Evolutionary conservation across 2,888 invertebrate genomes (phyloP).

Genomic region (Parnassius mnemosyne): DNA sequence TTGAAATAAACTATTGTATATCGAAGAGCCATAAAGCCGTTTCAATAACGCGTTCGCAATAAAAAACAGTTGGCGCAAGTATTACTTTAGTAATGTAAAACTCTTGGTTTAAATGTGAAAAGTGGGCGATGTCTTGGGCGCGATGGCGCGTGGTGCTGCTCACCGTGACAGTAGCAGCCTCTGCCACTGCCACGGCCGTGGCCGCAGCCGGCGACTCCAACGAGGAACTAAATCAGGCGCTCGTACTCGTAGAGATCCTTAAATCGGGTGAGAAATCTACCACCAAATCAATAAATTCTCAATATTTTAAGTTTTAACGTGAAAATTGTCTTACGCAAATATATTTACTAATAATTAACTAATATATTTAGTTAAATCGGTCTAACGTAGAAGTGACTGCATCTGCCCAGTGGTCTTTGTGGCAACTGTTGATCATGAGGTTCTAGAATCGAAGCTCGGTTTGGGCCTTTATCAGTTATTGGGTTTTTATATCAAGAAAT

Average conservation of each 20-base stretch:
- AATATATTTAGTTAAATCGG: too few species aligned
- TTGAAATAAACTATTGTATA: background rate
- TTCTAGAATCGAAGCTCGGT: too few species aligned
- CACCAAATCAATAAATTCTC: too few species aligned
- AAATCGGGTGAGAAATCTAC: conserved; percentile 12
- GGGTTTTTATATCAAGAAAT: too few species aligned
- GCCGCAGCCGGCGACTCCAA: background rate
- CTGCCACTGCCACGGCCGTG: background rate
- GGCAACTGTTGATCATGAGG: too few species aligned
- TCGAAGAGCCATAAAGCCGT: background rate
- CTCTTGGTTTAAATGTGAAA: background rate
- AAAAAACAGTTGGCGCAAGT: background rate
- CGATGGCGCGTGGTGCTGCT: conserved; percentile 1
- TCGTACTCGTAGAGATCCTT: conserved; percentile 13
- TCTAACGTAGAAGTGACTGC: too few species aligned
- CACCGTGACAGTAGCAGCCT: background rate
- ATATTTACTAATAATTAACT: too few species aligned
- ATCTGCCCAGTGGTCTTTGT: too few species aligned
- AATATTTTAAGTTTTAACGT: too few species aligned
- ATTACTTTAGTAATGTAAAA: background rate
- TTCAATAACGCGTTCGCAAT: background rate
- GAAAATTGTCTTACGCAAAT: too few species aligned
- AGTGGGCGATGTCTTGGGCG: conserved; percentile 4
- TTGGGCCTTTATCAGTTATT: too few species aligned
- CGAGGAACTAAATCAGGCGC: conserved; percentile 15